Evolutionary conservation across 2,888 invertebrate species (phyloP).

Genomic region (Alloscopus bannaensis): DNA sequence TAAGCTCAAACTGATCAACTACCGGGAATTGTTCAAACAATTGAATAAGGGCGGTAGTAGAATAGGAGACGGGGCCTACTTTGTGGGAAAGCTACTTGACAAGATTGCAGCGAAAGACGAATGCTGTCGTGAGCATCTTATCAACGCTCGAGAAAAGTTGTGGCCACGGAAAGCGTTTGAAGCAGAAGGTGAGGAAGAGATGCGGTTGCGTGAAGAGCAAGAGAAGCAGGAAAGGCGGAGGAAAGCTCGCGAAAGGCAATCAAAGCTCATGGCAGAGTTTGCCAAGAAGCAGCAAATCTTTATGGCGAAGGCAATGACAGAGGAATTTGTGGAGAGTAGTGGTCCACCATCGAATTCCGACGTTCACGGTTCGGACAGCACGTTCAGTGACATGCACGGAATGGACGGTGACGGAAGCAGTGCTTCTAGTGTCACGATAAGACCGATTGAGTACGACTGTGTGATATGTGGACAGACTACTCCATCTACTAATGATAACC

Average conservation of each 20-base stretch:
- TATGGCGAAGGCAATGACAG: conserved; percentile 84
- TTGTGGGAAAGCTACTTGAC: conserved; percentile 87
- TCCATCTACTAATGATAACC: conserved; percentile 87
- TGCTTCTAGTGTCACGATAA: conserved; percentile 70
- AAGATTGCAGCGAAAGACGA: conserved; percentile 84
- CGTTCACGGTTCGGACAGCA: conserved; percentile 12
- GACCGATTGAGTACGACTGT: conserved; percentile 89
- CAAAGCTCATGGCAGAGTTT: conserved; percentile 95
- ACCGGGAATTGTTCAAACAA: conserved; percentile 48
- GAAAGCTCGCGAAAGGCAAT: conserved; percentile 91
- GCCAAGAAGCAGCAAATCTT: conserved; percentile 93
- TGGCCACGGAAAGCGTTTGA: conserved; percentile 86
- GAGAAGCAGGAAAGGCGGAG: conserved; percentile 90
- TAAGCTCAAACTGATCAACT: conserved; percentile 28
- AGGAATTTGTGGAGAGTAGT: conserved; percentile 77
- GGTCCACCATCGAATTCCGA: conserved; percentile 70
- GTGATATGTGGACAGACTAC: conserved; percentile 96
- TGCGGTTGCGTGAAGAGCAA: conserved; percentile 80
- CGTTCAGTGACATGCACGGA: conserved; percentile 75
- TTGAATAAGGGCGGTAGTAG: conserved; percentile 74
- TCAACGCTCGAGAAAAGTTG: conserved; percentile 83
- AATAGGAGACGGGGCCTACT: conserved; percentile 91
- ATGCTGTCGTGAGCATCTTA: conserved; percentile 79
- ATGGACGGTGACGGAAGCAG: conserved; percentile 74
- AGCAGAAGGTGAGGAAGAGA: conserved; percentile 87